Evolutionary conservation across 2,888 invertebrate species (phyloP), one percentile per base, ranked within the genome.

Genomic region (Stenolophus ochropezus): DNA sequence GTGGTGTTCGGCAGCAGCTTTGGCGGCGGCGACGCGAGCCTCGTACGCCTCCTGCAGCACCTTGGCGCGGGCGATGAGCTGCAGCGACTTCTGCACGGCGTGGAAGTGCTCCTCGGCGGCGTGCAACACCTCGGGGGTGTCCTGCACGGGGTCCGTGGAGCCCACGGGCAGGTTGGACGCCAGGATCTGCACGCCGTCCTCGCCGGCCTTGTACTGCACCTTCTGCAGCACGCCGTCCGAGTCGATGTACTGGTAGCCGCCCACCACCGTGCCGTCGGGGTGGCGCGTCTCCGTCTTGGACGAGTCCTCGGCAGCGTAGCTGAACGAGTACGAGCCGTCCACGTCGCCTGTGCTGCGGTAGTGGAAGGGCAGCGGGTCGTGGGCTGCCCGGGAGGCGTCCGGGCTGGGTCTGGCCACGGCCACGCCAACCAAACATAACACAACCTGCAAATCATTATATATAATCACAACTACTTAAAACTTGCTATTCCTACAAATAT

Each of bases 121-220:
- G 4, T 77, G 71, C 8, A 83, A 83, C n/a, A 86, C 86, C 83
- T 87, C 86, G 1, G 85, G 84, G 4, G 86, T 86, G 25, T 86
- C 86, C 21, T 71, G 61, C 4, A 85, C 86, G 33, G 84, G 83
- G 4, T 74, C 81, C 18, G 71, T 78, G 27, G 81, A 56, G 8
- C 76, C 83, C 5, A 83, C 82, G 6, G 85, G 85, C 58, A 85
- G 27, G 65, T 84, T 84, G 74, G 83, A 79, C 4, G 84, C 83
- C 6, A 82, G 25, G 5, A 84, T 83, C 14, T 81, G 69, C 75
- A 84, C 85, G 3, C 86, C 86, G 4, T 84, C 69, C 8, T 81
- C 69, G 16, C 84, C 85, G 14, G 84, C 84, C 4, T 84, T 71
- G 51, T 83, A 84, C 80, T 84, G 82, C 23, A 84, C 81, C 27